Evolutionary conservation across 2,888 invertebrate species (phyloP).

Genomic region (Drosophila helvetica): DNA sequence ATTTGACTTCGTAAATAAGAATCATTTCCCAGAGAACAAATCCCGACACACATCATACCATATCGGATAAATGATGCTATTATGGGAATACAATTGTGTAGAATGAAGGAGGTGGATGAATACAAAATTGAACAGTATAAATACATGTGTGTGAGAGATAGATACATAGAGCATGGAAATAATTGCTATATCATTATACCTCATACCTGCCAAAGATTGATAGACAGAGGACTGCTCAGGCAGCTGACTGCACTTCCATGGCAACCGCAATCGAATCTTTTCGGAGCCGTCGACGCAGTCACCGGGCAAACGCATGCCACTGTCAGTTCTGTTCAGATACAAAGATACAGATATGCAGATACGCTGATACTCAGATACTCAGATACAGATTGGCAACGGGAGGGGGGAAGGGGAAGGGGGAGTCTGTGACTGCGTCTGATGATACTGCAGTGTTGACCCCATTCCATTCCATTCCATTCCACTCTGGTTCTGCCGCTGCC

Average conservation of each 20-base stretch:
- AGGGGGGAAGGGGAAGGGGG: background rate
- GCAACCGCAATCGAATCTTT: constrained; percentile 38
- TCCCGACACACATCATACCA: no score
- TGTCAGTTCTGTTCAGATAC: constrained; percentile 23
- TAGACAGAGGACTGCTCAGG: constrained; percentile 35
- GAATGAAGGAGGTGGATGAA: no score
- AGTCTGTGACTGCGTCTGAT: background rate
- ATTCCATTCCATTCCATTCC: constrained; percentile 13
- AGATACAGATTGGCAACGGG: no score
- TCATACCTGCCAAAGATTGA: constrained; percentile 20
- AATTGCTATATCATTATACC: no score
- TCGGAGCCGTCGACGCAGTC: constrained; percentile 7
- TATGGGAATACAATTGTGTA: background rate
- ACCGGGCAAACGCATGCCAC: constrained; percentile 41
- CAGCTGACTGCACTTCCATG: constrained; percentile 40
- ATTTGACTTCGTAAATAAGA: no score
- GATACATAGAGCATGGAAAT: no score
- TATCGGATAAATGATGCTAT: background rate
- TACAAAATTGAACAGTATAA: no score
- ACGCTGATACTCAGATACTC: no score
- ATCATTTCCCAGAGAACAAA: no score
- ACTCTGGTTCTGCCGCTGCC: background rate
- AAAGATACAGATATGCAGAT: no score
- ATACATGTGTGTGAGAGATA: no score
- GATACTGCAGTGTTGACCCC: constrained; percentile 37